These are phyloP conservation scores for Cyphomyrmex costatus DNA, from an alignment of 1,140 invertebrate species.

Conservation along the genomic window DNA sequence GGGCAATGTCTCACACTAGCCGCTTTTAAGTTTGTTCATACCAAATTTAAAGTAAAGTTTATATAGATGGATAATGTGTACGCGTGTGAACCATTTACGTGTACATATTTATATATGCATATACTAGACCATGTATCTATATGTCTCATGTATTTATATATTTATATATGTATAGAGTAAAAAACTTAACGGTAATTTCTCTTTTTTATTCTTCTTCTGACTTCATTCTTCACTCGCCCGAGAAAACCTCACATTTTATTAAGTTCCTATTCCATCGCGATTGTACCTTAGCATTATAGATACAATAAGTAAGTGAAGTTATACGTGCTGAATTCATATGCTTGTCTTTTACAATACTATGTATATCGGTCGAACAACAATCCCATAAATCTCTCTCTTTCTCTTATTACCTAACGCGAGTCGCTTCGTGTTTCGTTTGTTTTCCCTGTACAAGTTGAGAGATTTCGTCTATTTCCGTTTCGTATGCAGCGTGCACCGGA, in stretches of 20 bases:
- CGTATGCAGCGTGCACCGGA: neutral
- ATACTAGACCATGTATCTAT: slow-evolving; percentile 57
- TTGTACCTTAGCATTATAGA: slow-evolving; percentile 48
- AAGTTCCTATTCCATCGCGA: neutral
- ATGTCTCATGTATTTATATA: slow-evolving; percentile 67
- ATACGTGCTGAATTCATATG: slow-evolving; percentile 16
- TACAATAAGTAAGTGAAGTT: slow-evolving; percentile 56
- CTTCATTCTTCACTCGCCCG: slow-evolving; percentile 35
- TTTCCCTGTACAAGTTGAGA: slow-evolving; percentile 28
- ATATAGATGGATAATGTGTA: slow-evolving; percentile 55
- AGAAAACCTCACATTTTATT: neutral
- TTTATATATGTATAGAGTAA: slow-evolving; percentile 83
- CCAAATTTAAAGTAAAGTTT: slow-evolving; percentile 18
- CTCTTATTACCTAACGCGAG: neutral
- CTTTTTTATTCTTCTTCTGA: slow-evolving; percentile 71
- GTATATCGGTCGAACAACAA: slow-evolving; percentile 22
- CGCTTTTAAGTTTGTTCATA: slow-evolving; percentile 76
- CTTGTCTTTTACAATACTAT: slow-evolving; percentile 34
- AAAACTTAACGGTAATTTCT: slow-evolving; percentile 78
- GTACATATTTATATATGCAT: slow-evolving; percentile 62
- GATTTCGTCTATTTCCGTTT: neutral
- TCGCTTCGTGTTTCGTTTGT: slow-evolving; percentile 23
- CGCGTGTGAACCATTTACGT: slow-evolving; percentile 8
- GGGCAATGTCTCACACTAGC: slow-evolving; percentile 69
- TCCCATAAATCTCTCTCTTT: slow-evolving; percentile 28